Conservation (phyloP, 2,797 vertebrate species). For the Crenichthys baileyi region DNA sequence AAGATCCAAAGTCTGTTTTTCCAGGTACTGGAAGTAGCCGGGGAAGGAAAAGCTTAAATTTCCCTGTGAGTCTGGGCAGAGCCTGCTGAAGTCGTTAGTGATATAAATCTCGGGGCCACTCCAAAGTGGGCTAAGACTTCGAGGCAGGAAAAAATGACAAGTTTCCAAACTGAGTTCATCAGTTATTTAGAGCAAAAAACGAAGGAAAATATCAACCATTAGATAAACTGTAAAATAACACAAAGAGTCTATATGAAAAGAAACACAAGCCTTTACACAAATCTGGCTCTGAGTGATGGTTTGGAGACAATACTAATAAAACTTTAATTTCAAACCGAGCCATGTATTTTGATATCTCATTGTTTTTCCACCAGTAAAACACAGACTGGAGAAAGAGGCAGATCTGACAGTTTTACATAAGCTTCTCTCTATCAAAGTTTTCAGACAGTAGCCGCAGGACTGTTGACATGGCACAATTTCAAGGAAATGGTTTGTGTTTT, state of each 20-base stretch:
- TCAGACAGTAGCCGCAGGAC: background rate
- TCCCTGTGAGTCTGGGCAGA: constrained; percentile 75
- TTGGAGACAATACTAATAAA: constrained; percentile 38
- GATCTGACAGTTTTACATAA: constrained; percentile 17
- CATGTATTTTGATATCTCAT: constrained; percentile 42
- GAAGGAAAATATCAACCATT: constrained; percentile 77
- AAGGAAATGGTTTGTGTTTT: background rate
- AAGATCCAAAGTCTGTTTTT: constrained; percentile 71
- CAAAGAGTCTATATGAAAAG: constrained; percentile 34
- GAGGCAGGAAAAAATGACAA: constrained; percentile 78
- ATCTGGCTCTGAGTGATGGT: constrained; percentile 18
- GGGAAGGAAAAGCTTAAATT: constrained; percentile 76
- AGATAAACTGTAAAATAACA: constrained; percentile 55
- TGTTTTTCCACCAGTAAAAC: constrained; percentile 45
- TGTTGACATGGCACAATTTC: background rate
- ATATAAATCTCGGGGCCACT: constrained; percentile 83
- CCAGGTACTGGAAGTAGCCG: constrained; percentile 75
- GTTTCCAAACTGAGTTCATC: constrained; percentile 89
- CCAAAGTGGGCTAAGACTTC: constrained; percentile 82
- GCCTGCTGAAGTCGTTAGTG: constrained; percentile 84
- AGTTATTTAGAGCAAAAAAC: constrained; percentile 79
- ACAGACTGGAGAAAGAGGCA: constrained; percentile 27
- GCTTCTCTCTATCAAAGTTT: constrained; percentile 16
- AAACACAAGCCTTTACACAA: constrained; percentile 39
- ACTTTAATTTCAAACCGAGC: constrained; percentile 32